Base-by-base conservation (phyloP, 2,888 invertebrate species). In the Calliopum simillimum region DNA sequence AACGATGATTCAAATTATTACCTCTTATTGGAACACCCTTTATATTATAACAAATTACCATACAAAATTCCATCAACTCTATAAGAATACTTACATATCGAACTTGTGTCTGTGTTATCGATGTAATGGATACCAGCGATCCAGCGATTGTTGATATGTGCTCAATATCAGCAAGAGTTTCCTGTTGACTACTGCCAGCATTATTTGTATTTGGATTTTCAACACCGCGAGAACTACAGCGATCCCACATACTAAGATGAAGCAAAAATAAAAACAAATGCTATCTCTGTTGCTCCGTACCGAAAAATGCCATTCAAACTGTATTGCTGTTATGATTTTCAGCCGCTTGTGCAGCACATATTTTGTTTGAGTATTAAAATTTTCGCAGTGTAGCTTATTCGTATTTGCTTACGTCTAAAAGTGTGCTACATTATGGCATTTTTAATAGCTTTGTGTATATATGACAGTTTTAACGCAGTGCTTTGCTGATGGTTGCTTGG, bases 111-210 rank as follows among this genome's bases (percentile, higher is more conserved):
- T 90, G 87, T 56, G 90, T 90, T 71, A 90, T 82, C 13, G 90
- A 89, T 59, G 89, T 89, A 78, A 90, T 85, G 0, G 90, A 90
- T 53, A 81, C 87, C 76, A 92, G 87, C 1, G 92, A 92, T 59
- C 92, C 92, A 46, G 92, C 92, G 79, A 92, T 92, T 11, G 92
- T 92, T n/a, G 92, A 92, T 75, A 90, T 86, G 81, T 91, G 91
- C 74, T 84, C 85, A 61, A 82, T 85, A 89, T 92, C 85, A 89
- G 91, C 79, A 89, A 91, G 61, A 88, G 91, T 87, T 89, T 92
- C 88, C 87, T 90, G 79, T 75, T 84, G 85, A 72, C 84, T 85
- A 74, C 80, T 84, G 72, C 82, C 81, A 68, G 77, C 79, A 12
- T 78, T 78, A 12, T 61, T 61, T 23, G 16, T 53, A 56, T 80